Evolutionary conservation across 30 jellyfish, hydroid and myxozoan genomes (phyloP).

Genomic region (Clytia hemisphaerica): DNA sequence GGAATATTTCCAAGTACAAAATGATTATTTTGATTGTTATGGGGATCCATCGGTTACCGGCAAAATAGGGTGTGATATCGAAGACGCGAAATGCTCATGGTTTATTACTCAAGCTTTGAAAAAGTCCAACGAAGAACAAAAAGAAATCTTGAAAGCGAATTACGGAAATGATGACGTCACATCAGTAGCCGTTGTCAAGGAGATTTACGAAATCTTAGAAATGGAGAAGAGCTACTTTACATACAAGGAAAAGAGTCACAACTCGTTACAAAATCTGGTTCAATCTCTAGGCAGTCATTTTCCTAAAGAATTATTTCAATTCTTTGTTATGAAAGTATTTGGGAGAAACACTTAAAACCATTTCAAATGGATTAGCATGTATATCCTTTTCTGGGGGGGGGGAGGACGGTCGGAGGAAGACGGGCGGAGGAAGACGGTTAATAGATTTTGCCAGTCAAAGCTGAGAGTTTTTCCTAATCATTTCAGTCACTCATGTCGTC

Average conservation of each 20-base stretch:
- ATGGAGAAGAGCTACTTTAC: conserved; percentile 29
- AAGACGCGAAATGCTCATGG: conserved; percentile 87
- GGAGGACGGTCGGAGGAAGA: no score
- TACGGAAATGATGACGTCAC: conserved; percentile 54
- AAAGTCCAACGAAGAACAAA: conserved; percentile 32
- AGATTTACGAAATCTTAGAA: conserved; percentile 32
- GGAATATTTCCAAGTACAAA: conserved; percentile 73
- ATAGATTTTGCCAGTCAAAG: no score
- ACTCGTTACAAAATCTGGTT: conserved; percentile 15
- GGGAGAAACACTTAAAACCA: no score
- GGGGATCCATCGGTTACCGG: conserved; percentile 84
- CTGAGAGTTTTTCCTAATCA: no score
- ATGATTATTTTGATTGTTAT: conserved; percentile 69
- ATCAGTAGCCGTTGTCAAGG: conserved; percentile 41
- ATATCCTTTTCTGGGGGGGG: no score
- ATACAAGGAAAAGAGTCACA: conserved; percentile 48
- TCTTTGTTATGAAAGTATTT: conserved; percentile 37
- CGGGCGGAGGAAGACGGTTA: no score
- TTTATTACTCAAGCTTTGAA: conserved; percentile 56
- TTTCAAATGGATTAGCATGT: no score
- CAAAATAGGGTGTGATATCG: conserved; percentile 76
- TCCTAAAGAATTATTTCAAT: conserved; percentile 55
- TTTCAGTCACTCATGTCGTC: no score
- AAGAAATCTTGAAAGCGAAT: conserved; percentile 42
- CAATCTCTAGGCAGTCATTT: conserved; percentile 21